phyloP scores from a whole-genome alignment of 2,888 invertebrate genomes.

The Dastarcus helophoroides region DNA sequence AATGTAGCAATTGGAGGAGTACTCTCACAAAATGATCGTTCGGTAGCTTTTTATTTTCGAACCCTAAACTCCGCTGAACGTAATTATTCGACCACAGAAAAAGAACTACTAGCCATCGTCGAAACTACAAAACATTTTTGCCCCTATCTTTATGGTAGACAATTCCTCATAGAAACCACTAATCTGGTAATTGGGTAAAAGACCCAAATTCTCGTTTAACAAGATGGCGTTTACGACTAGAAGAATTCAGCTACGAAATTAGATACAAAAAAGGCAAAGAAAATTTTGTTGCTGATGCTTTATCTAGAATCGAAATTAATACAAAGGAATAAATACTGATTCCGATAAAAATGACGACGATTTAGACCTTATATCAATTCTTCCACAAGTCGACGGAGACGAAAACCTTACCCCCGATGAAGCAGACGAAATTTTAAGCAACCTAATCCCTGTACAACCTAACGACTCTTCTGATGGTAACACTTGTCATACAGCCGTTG shows the following conservation, averaged over 20 bases:
- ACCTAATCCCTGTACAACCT: too few species aligned
- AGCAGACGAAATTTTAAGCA: slow-evolving; percentile 5
- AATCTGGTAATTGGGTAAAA: slow-evolving; percentile 17
- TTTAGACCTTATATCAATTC: too few species aligned
- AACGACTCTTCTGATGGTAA: too few species aligned
- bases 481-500: slow-evolving; percentile 10
- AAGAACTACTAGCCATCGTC: slow-evolving; percentile 15
- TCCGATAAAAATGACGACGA: too few species aligned
- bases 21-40: slow-evolving; percentile 14
- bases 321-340: slow-evolving; percentile 5
- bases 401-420: slow-evolving; percentile 4
- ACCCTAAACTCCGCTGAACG: slow-evolving; percentile 17
- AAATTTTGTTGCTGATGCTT: slow-evolving; percentile 13
- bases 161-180: slow-evolving; percentile 17
- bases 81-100: slow-evolving; percentile 18
- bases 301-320: slow-evolving; percentile 12
- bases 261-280: slow-evolving; percentile 14
- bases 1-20: slow-evolving; percentile 15
- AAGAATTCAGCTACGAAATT: slow-evolving; percentile 12
- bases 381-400: slow-evolving; percentile 1
- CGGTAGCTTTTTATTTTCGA: slow-evolving; percentile 16
- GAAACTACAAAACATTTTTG: slow-evolving; percentile 20
- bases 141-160: slow-evolving; percentile 15
- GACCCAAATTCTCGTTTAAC: slow-evolving; percentile 13
- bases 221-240: slow-evolving; percentile 10